Evolutionary conservation across 2,888 invertebrate genomes (phyloP), one percentile per base, ranked within the genome.

Genomic region (Strigamia transsilvanica): DNA sequence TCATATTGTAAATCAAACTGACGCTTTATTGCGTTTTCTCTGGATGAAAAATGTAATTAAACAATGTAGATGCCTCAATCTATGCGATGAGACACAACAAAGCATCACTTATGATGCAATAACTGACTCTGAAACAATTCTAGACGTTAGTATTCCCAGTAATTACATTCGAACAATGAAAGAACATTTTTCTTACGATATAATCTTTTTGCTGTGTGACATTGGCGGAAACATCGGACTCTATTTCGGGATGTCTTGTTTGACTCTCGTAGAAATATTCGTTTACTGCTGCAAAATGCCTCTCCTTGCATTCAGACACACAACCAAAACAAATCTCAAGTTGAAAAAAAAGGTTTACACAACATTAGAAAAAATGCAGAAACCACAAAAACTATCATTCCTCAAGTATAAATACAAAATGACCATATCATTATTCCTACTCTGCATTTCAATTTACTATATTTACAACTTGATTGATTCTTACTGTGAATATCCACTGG

Each of bases 191-290:
- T 51, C 51, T 9, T 51, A 51, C n/a, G 51, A 51, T n/a, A 51
- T n/a, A 12, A 51, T 51, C 6, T 51, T 6, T n/a, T 51, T 51
- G 13, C n/a, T 51, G n/a, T 51, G 51, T n/a, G 51, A 51, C n/a
- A n/a, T 51, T n/a, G 51, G 51, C 0, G 51, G 51, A 2, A 15
- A 15, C 15, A 51, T 51, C n/a, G 51, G 51, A 51, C n/a, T 51
- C 15, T 51, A 51, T n/a, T 51, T 51, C n/a, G 51, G 51, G 10
- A 51, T 51, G 51, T 51, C 51, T n/a, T 51, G 51, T 51, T 51
- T 51, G 5, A 51, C 51, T 2, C 13, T 51, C 6, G 13, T 51
- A n/a, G 51, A 51, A 15, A 51, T n/a, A 51, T 51, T n/a, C 5
- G n/a, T n/a, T 51, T 51, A 51, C 51, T 51, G n/a, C n/a, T 51